A percentile compares a stretch with the other conserved stretches of the same genome.
phyloP scores from a whole-genome alignment of 2,888 invertebrate species.

The Stegana nigrithorax region DNA sequence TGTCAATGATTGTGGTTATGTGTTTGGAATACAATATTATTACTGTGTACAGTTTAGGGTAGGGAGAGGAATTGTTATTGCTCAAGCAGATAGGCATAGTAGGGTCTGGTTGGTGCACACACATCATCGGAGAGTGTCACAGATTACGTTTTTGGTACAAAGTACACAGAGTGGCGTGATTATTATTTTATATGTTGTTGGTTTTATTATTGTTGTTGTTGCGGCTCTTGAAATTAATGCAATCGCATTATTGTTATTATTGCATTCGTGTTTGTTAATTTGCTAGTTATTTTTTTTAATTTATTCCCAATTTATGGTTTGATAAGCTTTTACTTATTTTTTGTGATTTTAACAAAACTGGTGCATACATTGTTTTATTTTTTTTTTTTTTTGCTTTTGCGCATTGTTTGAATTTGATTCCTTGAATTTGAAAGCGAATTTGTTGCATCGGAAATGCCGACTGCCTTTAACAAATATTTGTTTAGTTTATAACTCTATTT shows the following conservation, averaged over 20 bases:
- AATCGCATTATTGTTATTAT: constrained; percentile 2
- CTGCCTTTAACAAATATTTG: too few relatives aligned
- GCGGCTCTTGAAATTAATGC: too few relatives aligned
- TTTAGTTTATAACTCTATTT: too few relatives aligned
- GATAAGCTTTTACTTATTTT: too few relatives aligned
- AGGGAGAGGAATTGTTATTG: not conserved
- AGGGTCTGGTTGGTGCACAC: too few relatives aligned
- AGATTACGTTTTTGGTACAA: constrained; percentile 34
- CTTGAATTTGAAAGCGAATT: too few relatives aligned
- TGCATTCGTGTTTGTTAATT: not conserved
- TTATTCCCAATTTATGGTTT: too few relatives aligned
- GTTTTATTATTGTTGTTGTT: constrained; percentile 27
- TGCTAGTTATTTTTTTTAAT: constrained; percentile 6
- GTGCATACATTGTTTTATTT: constrained; percentile 24
- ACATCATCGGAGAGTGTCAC: not conserved
- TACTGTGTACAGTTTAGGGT: not conserved
- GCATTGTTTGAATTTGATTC: too few relatives aligned
- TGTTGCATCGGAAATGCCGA: too few relatives aligned
- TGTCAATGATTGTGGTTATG: too few relatives aligned
- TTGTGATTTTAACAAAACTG: too few relatives aligned
- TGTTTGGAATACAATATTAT: too few relatives aligned
- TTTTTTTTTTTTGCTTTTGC: constrained; percentile 40
- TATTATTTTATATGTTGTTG: constrained; percentile 36
- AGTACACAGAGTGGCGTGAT: constrained; percentile 55
- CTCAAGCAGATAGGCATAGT: not conserved